Percentiles rank a stretch among this genome's conserved stretches.
Evolutionary conservation across 1,140 invertebrate species (phyloP).

Genomic region (Ruditapes philippinarum): DNA sequence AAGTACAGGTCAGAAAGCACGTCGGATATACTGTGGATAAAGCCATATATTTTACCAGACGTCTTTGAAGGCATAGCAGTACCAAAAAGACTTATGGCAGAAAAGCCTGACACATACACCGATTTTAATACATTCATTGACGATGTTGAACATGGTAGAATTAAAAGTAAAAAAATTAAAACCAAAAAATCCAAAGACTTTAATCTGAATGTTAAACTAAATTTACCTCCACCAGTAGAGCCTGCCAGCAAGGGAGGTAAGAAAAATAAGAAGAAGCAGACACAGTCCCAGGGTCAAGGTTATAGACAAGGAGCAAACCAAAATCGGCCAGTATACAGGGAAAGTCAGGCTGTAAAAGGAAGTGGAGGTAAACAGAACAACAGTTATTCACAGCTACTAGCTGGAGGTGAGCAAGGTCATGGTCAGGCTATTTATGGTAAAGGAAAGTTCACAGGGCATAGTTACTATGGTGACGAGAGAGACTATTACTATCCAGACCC

Average conservation of each 20-base stretch:
- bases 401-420: background rate
- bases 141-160: constrained; percentile 56
- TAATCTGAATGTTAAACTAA: constrained; percentile 50
- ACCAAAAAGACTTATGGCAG: constrained; percentile 45
- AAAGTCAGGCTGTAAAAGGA: background rate
- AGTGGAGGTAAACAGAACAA: background rate
- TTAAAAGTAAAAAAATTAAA: constrained; percentile 50
- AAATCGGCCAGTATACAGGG: background rate
- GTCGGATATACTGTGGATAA: constrained; percentile 66
- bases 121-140: constrained; percentile 63
- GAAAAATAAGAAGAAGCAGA: constrained; percentile 37
- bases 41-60: constrained; percentile 72
- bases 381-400: background rate
- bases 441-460: background rate
- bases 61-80: constrained; percentile 51
- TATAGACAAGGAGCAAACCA: background rate
- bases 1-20: constrained; percentile 62
- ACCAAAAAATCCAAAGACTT: constrained; percentile 41
- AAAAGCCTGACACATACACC: constrained; percentile 53
- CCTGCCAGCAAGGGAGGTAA: background rate
- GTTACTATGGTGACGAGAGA: constrained; percentile 47
- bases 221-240: constrained; percentile 53
- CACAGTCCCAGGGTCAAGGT: background rate
- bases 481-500: constrained; percentile 37
- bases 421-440: constrained; percentile 7